phyloP scores from a whole-genome alignment of 2,113 vertebrate genomes.

The Eurypyga helias region DNA sequence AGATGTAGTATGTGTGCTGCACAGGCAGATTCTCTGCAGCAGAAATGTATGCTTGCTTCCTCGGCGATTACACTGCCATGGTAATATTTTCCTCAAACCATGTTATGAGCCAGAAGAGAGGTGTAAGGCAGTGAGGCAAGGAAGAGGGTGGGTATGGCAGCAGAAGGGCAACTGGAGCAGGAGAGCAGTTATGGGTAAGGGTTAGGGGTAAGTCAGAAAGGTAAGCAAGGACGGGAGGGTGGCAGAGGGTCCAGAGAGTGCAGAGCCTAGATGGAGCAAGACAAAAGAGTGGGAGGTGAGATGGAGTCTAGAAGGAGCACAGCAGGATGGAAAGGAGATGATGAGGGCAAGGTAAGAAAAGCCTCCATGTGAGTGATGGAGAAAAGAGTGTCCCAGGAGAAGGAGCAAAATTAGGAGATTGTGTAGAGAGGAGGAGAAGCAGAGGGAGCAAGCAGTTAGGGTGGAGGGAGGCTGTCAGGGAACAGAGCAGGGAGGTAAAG shows the following conservation, averaged over 20 bases:
- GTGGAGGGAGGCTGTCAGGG: neutral
- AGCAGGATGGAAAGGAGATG: neutral
- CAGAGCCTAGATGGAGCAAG: neutral
- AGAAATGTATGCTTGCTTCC: neutral
- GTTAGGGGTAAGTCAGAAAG: neutral
- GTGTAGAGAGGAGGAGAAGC: neutral
- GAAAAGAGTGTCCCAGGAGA: neutral
- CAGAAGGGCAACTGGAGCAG: neutral
- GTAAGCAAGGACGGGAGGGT: neutral
- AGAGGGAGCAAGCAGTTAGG: neutral
- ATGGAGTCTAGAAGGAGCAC: neutral
- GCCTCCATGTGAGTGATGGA: neutral
- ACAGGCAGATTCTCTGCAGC: slow-evolving; percentile 8
- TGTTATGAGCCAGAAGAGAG: neutral
- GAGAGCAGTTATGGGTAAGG: neutral
- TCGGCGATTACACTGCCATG: neutral
- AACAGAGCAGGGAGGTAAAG: neutral
- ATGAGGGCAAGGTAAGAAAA: neutral
- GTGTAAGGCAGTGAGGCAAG: neutral
- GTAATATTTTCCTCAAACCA: neutral
- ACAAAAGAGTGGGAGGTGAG: neutral
- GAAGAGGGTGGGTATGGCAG: neutral
- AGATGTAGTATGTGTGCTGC: slow-evolving; percentile 11
- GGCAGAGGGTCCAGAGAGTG: neutral
- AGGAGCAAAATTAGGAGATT: neutral